These are phyloP conservation scores for Julus scandinavius DNA, from an alignment of 2,888 invertebrate genomes.

Conservation along the genomic window DNA sequence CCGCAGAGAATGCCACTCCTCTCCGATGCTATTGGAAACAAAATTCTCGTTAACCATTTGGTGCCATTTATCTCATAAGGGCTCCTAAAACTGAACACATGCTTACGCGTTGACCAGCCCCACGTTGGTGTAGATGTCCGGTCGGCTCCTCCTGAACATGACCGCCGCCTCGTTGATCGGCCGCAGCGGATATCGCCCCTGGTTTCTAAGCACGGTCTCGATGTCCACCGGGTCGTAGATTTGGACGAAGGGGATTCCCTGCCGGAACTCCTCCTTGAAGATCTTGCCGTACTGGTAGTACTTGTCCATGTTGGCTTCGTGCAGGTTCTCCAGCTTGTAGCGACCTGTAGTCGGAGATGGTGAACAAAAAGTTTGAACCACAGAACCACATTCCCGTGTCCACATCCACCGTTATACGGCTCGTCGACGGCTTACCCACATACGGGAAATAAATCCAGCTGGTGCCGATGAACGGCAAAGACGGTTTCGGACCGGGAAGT, in stretches of 20 bases:
- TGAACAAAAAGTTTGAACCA: too few species aligned
- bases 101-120: constrained; percentile 61
- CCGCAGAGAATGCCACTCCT: constrained; percentile 61
- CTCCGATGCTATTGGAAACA: constrained; percentile 58
- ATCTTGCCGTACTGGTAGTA: constrained; percentile 61
- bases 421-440: constrained; percentile 55
- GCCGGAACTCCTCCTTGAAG: constrained; percentile 61
- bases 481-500: constrained; percentile 62
- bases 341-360: constrained; percentile 57
- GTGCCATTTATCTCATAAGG: too few species aligned
- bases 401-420: too few species aligned
- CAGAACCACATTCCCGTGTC: too few species aligned
- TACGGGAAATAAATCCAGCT: constrained; percentile 61
- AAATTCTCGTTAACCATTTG: neutral
- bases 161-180: constrained; percentile 61
- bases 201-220: constrained; percentile 60
- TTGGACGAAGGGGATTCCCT: constrained; percentile 60
- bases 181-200: constrained; percentile 61
- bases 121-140: constrained; percentile 60
- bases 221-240: constrained; percentile 61
- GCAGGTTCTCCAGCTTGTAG: constrained; percentile 60
- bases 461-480: constrained; percentile 61
- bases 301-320: constrained; percentile 61
- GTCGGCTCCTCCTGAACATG: constrained; percentile 59
- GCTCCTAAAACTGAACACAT: neutral